Percentiles rank a stretch among this genome's conserved stretches.
These are phyloP conservation scores for Eupeodes latifasciatus DNA, from an alignment of 2,888 invertebrate species.

Conservation along the genomic window DNA sequence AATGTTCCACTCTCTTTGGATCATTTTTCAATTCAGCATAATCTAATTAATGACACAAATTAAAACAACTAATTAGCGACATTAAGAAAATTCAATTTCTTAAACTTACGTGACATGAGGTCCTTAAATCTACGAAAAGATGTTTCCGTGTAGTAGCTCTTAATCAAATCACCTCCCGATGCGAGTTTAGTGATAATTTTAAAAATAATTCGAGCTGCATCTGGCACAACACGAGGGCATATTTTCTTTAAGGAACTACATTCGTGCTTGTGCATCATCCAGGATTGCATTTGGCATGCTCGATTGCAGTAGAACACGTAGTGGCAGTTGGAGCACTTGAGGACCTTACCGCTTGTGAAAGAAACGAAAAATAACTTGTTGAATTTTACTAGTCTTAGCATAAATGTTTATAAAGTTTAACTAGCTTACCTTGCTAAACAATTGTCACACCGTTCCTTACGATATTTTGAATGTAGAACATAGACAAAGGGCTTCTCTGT, in stretches of 20 bases:
- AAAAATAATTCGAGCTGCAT: constrained; percentile 92
- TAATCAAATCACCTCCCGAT: constrained; percentile 88
- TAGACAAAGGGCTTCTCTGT: constrained; percentile 91
- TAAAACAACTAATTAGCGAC: not conserved
- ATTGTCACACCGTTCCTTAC: constrained; percentile 90
- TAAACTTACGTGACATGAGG: constrained; percentile 93
- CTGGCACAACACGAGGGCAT: constrained; percentile 90
- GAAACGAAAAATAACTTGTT: not conserved
- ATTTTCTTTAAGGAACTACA: constrained; percentile 90
- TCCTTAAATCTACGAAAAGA: constrained; percentile 92
- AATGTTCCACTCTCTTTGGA: constrained; percentile 90
- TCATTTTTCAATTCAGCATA: constrained; percentile 92
- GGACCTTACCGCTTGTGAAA: constrained; percentile 87
- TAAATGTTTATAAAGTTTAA: constrained; percentile 22
- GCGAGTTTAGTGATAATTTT: constrained; percentile 87
- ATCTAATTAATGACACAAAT: constrained; percentile 86
- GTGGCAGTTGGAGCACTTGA: constrained; percentile 93
- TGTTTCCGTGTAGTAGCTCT: constrained; percentile 89
- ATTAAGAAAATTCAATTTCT: not conserved
- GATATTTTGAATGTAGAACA: constrained; percentile 89
- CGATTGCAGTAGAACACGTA: constrained; percentile 93
- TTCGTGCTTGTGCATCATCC: constrained; percentile 93
- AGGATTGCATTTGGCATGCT: constrained; percentile 92
- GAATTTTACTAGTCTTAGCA: not conserved
- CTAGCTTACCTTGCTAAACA: constrained; percentile 89